Percentiles rank a stretch among this genome's conserved stretches.
These are phyloP conservation scores for Xylophagus ater DNA, from an alignment of 2,888 invertebrate genomes.

Conservation along the genomic window DNA sequence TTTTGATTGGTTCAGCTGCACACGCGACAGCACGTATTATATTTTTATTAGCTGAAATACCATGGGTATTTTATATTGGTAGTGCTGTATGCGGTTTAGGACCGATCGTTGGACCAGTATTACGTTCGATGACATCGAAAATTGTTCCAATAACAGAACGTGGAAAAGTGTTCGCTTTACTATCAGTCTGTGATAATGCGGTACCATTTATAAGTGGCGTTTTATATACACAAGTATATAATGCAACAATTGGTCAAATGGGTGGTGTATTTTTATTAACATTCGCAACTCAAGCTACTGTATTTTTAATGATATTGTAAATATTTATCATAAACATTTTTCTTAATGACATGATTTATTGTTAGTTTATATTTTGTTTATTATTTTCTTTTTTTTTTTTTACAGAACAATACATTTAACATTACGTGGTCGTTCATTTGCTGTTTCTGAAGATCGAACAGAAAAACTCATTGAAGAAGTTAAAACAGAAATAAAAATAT, in stretches of 20 bases:
- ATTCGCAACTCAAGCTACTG: slow-evolving; percentile 53
- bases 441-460: slow-evolving; percentile 28
- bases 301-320: slow-evolving; percentile 57
- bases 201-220: slow-evolving; percentile 64
- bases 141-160: slow-evolving; percentile 58
- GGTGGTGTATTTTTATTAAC: slow-evolving; percentile 62
- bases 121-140: slow-evolving; percentile 74
- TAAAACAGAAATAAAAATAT: background rate
- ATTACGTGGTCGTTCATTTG: slow-evolving; percentile 28
- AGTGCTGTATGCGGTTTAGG: slow-evolving; percentile 66
- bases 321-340: no score
- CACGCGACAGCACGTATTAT: slow-evolving; percentile 58
- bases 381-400: slow-evolving; percentile 10
- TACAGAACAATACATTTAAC: slow-evolving; percentile 35
- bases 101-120: slow-evolving; percentile 64
- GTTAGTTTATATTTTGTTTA: no score
- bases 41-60: slow-evolving; percentile 48
- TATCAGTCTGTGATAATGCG: slow-evolving; percentile 71
- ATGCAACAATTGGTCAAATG: slow-evolving; percentile 50
- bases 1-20: slow-evolving; percentile 58
- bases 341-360: no score
- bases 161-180: slow-evolving; percentile 67
- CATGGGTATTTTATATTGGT: slow-evolving; percentile 55
- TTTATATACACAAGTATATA: slow-evolving; percentile 59
- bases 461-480: slow-evolving; percentile 24